Evolutionary conservation across 2,113 vertebrate genomes (phyloP).

Genomic region (Trematomus loennbergii): DNA sequence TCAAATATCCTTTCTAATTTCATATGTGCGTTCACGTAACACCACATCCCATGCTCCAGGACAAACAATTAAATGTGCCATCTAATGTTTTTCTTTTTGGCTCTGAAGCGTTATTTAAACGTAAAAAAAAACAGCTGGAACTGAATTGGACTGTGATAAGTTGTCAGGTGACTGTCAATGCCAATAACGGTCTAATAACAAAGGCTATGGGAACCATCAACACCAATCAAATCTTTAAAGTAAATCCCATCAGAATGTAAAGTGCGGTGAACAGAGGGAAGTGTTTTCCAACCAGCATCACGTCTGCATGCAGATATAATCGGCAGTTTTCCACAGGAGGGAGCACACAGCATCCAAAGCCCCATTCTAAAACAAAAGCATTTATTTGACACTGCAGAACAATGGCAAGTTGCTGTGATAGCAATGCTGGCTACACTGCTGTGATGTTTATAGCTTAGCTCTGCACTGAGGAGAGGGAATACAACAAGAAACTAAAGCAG

Average conservation of each 20-base stretch:
- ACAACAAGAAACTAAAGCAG: neutral
- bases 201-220: neutral
- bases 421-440: slow-evolving; percentile 6
- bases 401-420: slow-evolving; percentile 23
- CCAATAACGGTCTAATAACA: neutral
- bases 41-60: neutral
- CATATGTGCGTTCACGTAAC: neutral
- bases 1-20: slow-evolving; percentile 18
- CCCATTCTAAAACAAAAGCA: slow-evolving; percentile 4
- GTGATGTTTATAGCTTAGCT: slow-evolving; percentile 2
- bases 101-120: neutral
- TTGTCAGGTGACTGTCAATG: neutral
- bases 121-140: neutral
- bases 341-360: neutral
- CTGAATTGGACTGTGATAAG: neutral
- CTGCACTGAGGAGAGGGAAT: neutral
- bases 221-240: neutral
- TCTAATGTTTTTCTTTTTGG: neutral
- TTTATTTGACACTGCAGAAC: slow-evolving; percentile 18
- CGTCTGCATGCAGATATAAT: slow-evolving; percentile 13
- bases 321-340: slow-evolving; percentile 2
- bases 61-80: neutral
- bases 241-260: slow-evolving; percentile 1
- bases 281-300: neutral
- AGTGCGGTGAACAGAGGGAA: neutral